Conservation (phyloP, 2,888 invertebrate species). For the Brenthis daphne region DNA sequence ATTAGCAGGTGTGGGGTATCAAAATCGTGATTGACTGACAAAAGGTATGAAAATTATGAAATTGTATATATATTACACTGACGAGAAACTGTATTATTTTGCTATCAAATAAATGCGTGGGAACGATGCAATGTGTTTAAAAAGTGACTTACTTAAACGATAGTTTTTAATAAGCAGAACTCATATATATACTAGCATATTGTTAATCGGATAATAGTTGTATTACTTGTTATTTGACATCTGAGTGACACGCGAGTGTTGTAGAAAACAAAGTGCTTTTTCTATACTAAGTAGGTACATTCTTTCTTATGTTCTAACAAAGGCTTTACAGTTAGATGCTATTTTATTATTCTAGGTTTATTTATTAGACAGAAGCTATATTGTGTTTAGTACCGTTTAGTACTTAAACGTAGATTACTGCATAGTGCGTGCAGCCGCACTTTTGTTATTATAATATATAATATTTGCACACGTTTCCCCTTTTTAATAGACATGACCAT, state of each 20-base stretch:
- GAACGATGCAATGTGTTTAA: slow-evolving; percentile 57
- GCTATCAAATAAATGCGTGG: slow-evolving; percentile 48
- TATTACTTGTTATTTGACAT: no score
- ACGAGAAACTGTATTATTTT: slow-evolving; percentile 28
- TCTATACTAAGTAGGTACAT: no score
- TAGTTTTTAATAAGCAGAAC: background rate
- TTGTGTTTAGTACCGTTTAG: background rate
- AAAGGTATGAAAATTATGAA: slow-evolving; percentile 39
- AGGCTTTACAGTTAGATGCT: no score
- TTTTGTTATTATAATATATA: no score
- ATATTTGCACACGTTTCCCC: slow-evolving; percentile 2
- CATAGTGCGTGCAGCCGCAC: slow-evolving; percentile 2
- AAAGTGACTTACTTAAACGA: slow-evolving; percentile 9
- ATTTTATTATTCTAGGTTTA: no score
- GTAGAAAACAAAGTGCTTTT: no score
- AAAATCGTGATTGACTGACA: slow-evolving; percentile 43
- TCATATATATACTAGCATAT: background rate
- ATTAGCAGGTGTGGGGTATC: slow-evolving; percentile 42
- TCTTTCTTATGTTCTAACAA: no score
- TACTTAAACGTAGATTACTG: slow-evolving; percentile 5
- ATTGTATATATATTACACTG: slow-evolving; percentile 38
- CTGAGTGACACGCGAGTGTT: no score
- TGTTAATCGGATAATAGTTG: background rate
- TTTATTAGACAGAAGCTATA: background rate
- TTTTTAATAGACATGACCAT: slow-evolving; percentile 8